Conservation (phyloP, 2,113 vertebrate species). For the Crotalus viridis region DNA sequence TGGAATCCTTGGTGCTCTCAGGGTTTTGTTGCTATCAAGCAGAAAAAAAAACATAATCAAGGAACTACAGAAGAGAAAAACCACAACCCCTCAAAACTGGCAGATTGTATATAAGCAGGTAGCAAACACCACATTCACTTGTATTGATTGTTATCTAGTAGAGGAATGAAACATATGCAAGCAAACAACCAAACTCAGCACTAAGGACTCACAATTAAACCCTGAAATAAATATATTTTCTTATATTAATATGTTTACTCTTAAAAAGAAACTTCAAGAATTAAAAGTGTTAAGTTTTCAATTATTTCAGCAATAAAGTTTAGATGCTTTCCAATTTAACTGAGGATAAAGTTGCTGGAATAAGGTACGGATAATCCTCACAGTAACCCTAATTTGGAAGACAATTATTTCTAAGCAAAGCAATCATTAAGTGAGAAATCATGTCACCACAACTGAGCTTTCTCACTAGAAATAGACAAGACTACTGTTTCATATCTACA, state of each 20-base stretch:
- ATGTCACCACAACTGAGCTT: neutral
- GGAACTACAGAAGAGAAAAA: neutral
- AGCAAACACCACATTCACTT: neutral
- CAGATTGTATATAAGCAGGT: neutral
- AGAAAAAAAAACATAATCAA: neutral
- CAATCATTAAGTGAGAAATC: neutral
- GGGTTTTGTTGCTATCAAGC: neutral
- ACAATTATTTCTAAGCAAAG: neutral
- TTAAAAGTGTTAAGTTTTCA: neutral
- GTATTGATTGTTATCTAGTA: neutral
- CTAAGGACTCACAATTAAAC: neutral
- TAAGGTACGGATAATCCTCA: neutral
- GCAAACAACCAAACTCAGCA: neutral
- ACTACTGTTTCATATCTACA: neutral
- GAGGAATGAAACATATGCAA: neutral
- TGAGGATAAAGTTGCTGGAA: neutral
- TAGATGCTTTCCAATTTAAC: neutral
- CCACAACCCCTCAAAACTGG: neutral
- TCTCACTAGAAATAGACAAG: neutral
- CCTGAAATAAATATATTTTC: neutral
- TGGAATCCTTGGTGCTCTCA: neutral
- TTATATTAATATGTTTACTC: neutral
- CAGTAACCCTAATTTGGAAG: neutral
- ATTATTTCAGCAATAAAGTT: neutral
- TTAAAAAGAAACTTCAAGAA: neutral